Percentiles rank a stretch among this genome's conserved stretches.
These are phyloP conservation scores for Eulithis prunata DNA, from an alignment of 2,888 invertebrate genomes.

Conservation along the genomic window DNA sequence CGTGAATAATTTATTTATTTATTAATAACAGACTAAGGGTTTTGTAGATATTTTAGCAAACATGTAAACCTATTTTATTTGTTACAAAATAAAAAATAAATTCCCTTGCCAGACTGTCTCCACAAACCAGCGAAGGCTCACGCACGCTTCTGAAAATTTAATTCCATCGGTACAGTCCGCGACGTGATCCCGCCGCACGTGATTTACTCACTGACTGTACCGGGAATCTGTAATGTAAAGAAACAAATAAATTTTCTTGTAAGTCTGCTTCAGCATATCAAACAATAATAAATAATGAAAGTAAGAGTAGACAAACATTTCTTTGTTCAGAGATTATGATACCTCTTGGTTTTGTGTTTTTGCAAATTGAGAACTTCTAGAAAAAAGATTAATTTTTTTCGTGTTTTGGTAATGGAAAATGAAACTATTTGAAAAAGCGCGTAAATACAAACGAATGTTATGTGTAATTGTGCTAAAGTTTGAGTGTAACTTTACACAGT, in stretches of 20 bases:
- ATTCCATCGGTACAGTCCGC: constrained; percentile 50
- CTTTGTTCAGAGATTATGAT: background rate
- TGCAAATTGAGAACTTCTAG: background rate
- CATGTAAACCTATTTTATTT: background rate
- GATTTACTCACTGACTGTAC: constrained; percentile 53
- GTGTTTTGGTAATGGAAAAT: too few species aligned
- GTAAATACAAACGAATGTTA: too few species aligned
- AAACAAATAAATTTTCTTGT: constrained; percentile 34
- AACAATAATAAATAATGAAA: background rate
- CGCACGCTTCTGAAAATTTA: constrained; percentile 54
- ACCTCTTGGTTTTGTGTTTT: background rate
- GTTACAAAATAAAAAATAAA: constrained; percentile 4
- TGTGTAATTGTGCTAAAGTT: too few species aligned
- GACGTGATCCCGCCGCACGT: constrained; percentile 54
- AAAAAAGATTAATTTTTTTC: too few species aligned
- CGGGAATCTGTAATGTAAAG: constrained; percentile 40
- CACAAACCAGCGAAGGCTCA: constrained; percentile 11
- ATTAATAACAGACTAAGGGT: too few species aligned
- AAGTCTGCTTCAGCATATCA: background rate
- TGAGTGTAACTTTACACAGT: too few species aligned
- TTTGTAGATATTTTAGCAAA: background rate
- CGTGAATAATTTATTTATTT: too few species aligned
- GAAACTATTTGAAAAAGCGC: too few species aligned
- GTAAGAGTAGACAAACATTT: background rate
- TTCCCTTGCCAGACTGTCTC: constrained; percentile 5